phyloP scores from a whole-genome alignment of 2,113 vertebrate genomes.

The Barnardius zonarius region DNA sequence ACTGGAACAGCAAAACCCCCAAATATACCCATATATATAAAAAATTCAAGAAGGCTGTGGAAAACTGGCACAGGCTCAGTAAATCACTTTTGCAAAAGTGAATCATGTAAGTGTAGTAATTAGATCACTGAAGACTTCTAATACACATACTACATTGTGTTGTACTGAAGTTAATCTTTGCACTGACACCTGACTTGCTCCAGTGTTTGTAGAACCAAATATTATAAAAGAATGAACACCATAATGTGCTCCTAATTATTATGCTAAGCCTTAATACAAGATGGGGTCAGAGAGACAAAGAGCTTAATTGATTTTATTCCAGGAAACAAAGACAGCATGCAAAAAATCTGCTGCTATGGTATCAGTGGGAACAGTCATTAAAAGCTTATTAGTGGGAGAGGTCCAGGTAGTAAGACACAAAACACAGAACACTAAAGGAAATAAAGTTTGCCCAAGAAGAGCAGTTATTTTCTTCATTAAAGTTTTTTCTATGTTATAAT shows the following conservation, averaged over 20 bases:
- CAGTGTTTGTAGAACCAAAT: slow-evolving; percentile 11
- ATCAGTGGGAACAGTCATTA: slow-evolving; percentile 46
- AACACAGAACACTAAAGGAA: neutral
- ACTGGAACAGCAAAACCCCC: neutral
- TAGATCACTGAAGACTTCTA: neutral
- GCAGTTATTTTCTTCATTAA: neutral
- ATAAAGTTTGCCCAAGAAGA: neutral
- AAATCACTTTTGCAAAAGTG: neutral
- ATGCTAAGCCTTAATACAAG: neutral
- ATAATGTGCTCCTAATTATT: slow-evolving; percentile 30
- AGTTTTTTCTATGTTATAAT: neutral
- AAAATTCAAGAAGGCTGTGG: neutral
- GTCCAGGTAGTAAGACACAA: slow-evolving; percentile 8
- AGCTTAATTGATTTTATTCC: slow-evolving; percentile 55
- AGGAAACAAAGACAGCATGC: slow-evolving; percentile 27
- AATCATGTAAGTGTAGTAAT: slow-evolving; percentile 7
- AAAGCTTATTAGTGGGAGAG: slow-evolving; percentile 56
- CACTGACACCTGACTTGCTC: neutral
- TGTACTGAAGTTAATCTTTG: neutral
- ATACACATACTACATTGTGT: neutral
- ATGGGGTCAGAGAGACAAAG: slow-evolving; percentile 29
- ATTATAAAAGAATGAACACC: neutral
- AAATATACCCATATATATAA: neutral
- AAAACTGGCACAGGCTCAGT: neutral
- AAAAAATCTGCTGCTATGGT: neutral